Percentiles rank a stretch among this genome's conserved stretches.
Conservation (phyloP, 2,797 vertebrate genomes). For the Anisognathus igniventris region DNA sequence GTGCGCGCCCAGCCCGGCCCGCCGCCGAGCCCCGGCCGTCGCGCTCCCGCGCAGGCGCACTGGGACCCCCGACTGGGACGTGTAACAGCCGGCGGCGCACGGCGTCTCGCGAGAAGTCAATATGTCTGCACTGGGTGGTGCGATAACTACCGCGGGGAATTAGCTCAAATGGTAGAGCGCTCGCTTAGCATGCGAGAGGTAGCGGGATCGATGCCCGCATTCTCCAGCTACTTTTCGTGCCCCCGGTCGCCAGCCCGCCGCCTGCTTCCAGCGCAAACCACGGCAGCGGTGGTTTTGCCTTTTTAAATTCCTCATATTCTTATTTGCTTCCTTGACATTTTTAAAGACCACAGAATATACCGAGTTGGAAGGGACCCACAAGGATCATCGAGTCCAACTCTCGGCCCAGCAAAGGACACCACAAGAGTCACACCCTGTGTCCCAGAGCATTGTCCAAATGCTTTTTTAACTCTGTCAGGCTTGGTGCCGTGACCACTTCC, state of each 20-base stretch:
- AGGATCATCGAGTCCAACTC: accelerated
- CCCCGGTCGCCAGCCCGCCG: too few relatives aligned
- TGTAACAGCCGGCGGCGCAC: accelerated
- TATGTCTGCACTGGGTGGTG: accelerated
- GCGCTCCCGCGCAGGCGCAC: background rate
- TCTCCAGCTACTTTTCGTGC: background rate
- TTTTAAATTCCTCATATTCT: accelerated
- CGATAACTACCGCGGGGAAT: background rate
- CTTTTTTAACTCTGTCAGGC: background rate
- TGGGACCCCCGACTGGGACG: accelerated
- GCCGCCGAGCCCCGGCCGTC: background rate
- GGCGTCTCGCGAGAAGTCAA: background rate
- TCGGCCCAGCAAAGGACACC: accelerated
- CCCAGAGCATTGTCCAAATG: accelerated
- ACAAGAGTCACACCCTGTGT: accelerated
- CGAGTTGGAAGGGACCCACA: accelerated
- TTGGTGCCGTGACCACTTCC: too few relatives aligned
- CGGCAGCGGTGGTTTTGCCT: accelerated
- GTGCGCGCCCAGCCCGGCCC: background rate
- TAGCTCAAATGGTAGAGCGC: slow-evolving; percentile 67
- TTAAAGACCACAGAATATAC: too few relatives aligned
- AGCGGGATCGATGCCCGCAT: slow-evolving; percentile 63
- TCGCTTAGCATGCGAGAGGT: slow-evolving; percentile 71
- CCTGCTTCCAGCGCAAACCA: too few relatives aligned
- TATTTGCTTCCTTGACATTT: background rate